A percentile compares a stretch with the other conserved stretches of the same genome.
Conservation (phyloP, 2,888 invertebrate species). For the Rotaria sp. region DNA sequence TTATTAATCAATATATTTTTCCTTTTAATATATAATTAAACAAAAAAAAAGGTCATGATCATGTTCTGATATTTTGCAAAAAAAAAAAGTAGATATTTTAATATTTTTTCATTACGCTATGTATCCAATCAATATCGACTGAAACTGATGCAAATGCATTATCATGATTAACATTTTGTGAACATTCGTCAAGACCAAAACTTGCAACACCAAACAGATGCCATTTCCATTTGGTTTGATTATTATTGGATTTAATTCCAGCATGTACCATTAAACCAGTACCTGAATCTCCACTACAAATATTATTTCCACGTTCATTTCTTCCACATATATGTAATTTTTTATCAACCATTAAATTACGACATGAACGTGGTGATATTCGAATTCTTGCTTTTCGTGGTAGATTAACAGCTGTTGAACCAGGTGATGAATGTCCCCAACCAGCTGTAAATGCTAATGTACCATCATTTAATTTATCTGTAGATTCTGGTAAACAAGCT, state of each 20-base stretch:
- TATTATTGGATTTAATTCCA: neutral
- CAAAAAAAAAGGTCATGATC: neutral
- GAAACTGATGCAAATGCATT: slow-evolving; percentile 19
- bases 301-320: slow-evolving; percentile 25
- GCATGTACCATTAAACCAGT: neutral
- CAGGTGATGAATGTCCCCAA: neutral
- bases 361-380: neutral
- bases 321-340: neutral
- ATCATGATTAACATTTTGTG: neutral
- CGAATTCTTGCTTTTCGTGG: slow-evolving; percentile 3
- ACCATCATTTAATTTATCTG: neutral
- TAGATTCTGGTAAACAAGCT: neutral
- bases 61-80: neutral
- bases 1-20: neutral
- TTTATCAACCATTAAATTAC: neutral
- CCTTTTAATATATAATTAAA: neutral
- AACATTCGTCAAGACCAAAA: slow-evolving; percentile 6
- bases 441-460: slow-evolving; percentile 19
- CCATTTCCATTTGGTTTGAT: slow-evolving; percentile 14
- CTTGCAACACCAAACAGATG: slow-evolving; percentile 16
- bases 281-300: slow-evolving; percentile 23
- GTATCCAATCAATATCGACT: slow-evolving; percentile 24
- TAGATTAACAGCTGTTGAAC: neutral
- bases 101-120: neutral
- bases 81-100: neutral